Evolutionary conservation across 35 echinoderm and acorn worm genomes (phyloP).

Genomic region (Eucidaris tribuloides): DNA sequence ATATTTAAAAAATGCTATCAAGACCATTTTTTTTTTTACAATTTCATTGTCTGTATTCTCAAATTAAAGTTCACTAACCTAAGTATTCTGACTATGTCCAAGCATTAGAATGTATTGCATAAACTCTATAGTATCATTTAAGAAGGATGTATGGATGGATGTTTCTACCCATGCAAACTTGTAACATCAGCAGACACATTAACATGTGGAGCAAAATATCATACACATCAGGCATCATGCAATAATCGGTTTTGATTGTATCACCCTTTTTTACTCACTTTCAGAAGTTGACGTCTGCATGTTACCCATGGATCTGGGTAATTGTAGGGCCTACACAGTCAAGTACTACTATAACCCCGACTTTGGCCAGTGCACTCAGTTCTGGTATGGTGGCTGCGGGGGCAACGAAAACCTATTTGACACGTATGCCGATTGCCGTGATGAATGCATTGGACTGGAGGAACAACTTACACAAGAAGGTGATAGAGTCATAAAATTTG

Average conservation of each 20-base stretch:
- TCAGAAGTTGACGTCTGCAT: slow-evolving; percentile 42
- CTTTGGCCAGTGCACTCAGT: slow-evolving; percentile 64
- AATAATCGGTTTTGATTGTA: neutral
- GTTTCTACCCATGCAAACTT: too few species aligned
- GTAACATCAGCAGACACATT: too few species aligned
- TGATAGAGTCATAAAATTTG: too few species aligned
- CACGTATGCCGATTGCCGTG: slow-evolving; percentile 64
- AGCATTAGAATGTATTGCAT: too few species aligned
- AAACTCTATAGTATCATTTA: too few species aligned
- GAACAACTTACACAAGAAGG: slow-evolving; percentile 87
- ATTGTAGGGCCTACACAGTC: slow-evolving; percentile 48
- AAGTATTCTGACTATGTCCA: too few species aligned
- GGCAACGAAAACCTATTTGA: slow-evolving; percentile 89
- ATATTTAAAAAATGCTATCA: too few species aligned
- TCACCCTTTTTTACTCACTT: neutral
- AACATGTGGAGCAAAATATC: too few species aligned
- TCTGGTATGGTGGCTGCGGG: slow-evolving; percentile 97
- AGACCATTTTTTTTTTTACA: too few species aligned
- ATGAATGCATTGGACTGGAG: slow-evolving; percentile 49
- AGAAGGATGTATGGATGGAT: too few species aligned
- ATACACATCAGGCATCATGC: neutral
- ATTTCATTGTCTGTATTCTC: too few species aligned
- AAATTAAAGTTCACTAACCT: too few species aligned
- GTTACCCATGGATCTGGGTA: slow-evolving; percentile 36
- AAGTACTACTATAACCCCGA: slow-evolving; percentile 73